Evolutionary conservation across 2,888 invertebrate species (phyloP).

Genomic region (Crepidodera aurea): DNA sequence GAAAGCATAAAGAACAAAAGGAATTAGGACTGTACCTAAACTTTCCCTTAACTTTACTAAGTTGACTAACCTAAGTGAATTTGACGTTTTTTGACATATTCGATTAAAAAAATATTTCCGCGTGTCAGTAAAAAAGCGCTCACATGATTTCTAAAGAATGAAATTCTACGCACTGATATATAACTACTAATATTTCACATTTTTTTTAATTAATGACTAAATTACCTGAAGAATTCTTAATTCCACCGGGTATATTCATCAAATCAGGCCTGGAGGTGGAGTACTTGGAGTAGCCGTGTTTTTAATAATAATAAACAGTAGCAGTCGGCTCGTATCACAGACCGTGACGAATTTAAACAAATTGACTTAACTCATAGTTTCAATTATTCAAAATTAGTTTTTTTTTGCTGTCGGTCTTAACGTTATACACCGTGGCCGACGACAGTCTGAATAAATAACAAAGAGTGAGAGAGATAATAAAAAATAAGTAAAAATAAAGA

Average conservation of each 20-base stretch:
- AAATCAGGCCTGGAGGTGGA: slow-evolving; percentile 4
- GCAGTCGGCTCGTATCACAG: slow-evolving; percentile 36
- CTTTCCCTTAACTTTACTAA: too few species aligned
- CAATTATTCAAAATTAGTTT: slow-evolving; percentile 58
- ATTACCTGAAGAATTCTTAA: slow-evolving; percentile 2
- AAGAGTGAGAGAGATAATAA: not conserved
- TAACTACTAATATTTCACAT: too few species aligned
- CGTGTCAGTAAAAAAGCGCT: too few species aligned
- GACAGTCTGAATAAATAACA: slow-evolving; percentile 16
- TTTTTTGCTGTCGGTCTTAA: slow-evolving; percentile 40
- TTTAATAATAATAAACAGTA: slow-evolving; percentile 30
- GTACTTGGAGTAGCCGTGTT: not conserved
- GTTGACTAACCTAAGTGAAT: too few species aligned
- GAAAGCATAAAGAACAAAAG: too few species aligned
- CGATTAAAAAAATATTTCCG: too few species aligned
- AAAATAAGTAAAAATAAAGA: not conserved
- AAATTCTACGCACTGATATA: too few species aligned
- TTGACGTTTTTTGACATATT: too few species aligned
- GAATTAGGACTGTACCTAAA: too few species aligned
- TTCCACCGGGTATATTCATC: slow-evolving; percentile 6
- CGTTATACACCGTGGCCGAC: slow-evolving; percentile 46
- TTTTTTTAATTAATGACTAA: not conserved
- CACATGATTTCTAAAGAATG: too few species aligned
- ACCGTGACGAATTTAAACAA: slow-evolving; percentile 60
- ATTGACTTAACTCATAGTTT: slow-evolving; percentile 58